Base-by-base conservation (phyloP, 2,113 vertebrate species). In the Microcebus murinus region DNA sequence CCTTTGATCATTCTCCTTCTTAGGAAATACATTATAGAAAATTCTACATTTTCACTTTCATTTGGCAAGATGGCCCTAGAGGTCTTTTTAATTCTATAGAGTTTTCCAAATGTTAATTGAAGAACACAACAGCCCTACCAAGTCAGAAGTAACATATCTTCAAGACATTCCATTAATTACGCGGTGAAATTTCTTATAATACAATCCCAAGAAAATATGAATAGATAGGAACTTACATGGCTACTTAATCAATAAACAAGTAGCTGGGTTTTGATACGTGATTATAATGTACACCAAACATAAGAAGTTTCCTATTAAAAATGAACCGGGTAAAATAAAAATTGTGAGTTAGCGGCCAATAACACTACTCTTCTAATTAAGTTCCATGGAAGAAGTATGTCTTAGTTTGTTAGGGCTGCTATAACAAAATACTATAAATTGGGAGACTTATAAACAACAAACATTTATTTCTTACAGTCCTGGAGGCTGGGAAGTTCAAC, bases 101-200 rank as follows among this genome's bases (percentile, higher is more conserved):
- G 82, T 45, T 81, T 88, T 93, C 79, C 83, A 96, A 91, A 80
- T 80, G 79, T 92, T 94, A 80, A 88, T 15, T 93, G 59, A 96
- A 81, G 82, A 88, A 45, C 65, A 88, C 25, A 90, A 79, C 65
- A 91, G 31, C 77, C 90, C 25, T 20, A 61, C 42, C 79, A 70
- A 90, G 61, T 80, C 83, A 50, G 73, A 74, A 70, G n/a, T 45
- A 59, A n/a, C 18, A 21, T 31, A 91, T 92, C 86, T 96, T 79
- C 25, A 83, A 79, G 92, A 80, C 48, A 65, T 25, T 92, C 52
- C 36, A 29, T 96, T 65, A 61, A 87, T 73, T 79, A 86, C 45
- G 55, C 77, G 96, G 57, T 90, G 76, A 80, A 76, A 88, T 91
- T 88, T 95, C 55, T 77, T 57, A 57, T 57, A 57, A 57, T 80